Conservation (phyloP, 2,888 invertebrate species). For the Leptopilina drosophilae region DNA sequence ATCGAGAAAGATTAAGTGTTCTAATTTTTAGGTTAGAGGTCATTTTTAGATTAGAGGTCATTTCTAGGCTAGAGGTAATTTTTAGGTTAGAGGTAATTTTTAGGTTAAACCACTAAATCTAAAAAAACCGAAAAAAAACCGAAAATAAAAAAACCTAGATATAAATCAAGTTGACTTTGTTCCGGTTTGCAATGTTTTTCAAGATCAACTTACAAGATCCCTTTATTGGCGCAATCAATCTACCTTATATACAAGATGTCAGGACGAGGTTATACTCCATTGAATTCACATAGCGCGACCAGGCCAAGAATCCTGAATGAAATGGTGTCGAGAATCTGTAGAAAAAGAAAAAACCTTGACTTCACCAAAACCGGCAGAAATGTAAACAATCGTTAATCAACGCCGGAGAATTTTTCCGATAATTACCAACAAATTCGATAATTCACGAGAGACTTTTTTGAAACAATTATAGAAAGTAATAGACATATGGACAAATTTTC, state of each 20-base stretch:
- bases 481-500: too few relatives aligned
- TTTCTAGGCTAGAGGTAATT: too few relatives aligned
- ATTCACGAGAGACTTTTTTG: too few relatives aligned
- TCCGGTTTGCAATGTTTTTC: conserved; percentile 69
- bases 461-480: too few relatives aligned
- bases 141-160: neutral
- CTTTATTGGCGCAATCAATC: conserved; percentile 26
- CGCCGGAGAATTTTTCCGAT: too few relatives aligned
- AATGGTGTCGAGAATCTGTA: conserved; percentile 37
- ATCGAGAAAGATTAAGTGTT: too few relatives aligned
- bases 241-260: conserved; percentile 25
- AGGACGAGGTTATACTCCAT: conserved; percentile 48
- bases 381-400: conserved; percentile 16
- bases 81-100: too few relatives aligned
- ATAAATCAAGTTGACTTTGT: conserved; percentile 51
- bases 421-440: too few relatives aligned
- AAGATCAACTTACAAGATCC: conserved; percentile 47
- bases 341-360: conserved; percentile 43
- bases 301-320: conserved; percentile 39
- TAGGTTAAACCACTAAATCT: too few relatives aligned
- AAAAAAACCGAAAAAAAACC: too few relatives aligned
- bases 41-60: too few relatives aligned
- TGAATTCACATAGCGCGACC: conserved; percentile 33
- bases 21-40: too few relatives aligned
- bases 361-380: neutral